Evolutionary conservation across 2,797 vertebrate species (phyloP), one percentile per base, ranked within the genome.

Genomic region (Pithecia hirsuta): DNA sequence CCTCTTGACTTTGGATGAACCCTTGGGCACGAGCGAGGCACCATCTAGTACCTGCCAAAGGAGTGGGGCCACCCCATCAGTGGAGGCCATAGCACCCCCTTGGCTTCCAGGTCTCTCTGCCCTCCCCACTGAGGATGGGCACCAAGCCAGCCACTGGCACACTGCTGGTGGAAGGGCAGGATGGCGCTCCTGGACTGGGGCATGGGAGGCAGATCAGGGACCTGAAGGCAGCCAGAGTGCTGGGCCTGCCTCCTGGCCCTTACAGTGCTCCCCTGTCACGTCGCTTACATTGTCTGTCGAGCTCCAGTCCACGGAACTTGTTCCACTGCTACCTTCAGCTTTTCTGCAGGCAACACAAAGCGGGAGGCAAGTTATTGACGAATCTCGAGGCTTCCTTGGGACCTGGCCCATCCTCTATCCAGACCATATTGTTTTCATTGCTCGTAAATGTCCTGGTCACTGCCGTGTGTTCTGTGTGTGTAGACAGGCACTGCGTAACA

Each of bases 261-360:
- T 8, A 1, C 11, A 24, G 20, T 4, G 20, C 6, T 59, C 74
- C 64, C 1, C 19, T 7, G 52, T 22, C 52, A 55, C 0, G 52
- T 90, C n/a, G 98, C 99, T 99, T 98, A 99, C 99, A n/a, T 99
- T 99, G 96, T 99, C 99, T 61, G 99, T 99, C 95, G 99, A 99
- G 98, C 98, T 99, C 99, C 99, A 99, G 97, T 99, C 99, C 0
- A 98, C 96, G 26, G 99, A 99, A 96, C 99, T 99, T 97, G 99
- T 99, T 0, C 99, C 99, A 52, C 99, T 99, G 98, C 91, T 96
- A 76, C 94, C 30, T 52, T 97, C 97, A 0, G 94, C 46, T 95
- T 97, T 97, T 76, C 98, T 98, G 95, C 28, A 75, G 75, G 76
- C 93, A 86, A 97, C 28, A 55, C 55, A 82, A 81, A 89, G 36